Conservation (phyloP, 2,113 vertebrate species). For the Gymnobelideus leadbeateri region DNA sequence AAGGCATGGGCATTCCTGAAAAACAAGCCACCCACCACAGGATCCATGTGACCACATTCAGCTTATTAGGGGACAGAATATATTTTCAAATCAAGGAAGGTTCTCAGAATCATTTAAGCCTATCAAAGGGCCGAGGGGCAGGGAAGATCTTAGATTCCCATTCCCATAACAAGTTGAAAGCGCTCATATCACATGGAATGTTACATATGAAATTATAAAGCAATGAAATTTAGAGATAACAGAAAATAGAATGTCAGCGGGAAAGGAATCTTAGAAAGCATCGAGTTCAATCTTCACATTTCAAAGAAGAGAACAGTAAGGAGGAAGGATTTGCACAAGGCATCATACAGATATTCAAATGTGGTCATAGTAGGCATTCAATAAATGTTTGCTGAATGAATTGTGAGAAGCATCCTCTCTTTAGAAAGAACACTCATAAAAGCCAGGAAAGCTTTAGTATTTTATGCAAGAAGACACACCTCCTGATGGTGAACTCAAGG, state of each 20-base stretch:
- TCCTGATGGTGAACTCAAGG: too few species aligned
- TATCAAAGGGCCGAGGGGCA: too few species aligned
- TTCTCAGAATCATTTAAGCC: too few species aligned
- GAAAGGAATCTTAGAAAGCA: background rate
- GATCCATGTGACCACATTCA: too few species aligned
- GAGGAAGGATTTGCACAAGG: background rate
- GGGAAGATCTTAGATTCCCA: too few species aligned
- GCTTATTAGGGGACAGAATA: too few species aligned
- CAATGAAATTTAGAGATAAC: background rate
- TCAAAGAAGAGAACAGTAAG: background rate
- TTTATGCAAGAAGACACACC: too few species aligned
- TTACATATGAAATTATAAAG: background rate
- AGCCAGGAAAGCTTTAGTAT: too few species aligned
- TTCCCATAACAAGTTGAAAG: background rate
- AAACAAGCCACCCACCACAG: too few species aligned
- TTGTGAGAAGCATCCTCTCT: background rate
- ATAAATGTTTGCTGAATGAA: background rate
- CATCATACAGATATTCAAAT: background rate
- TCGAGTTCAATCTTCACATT: background rate
- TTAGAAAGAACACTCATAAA: too few species aligned
- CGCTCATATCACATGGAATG: background rate
- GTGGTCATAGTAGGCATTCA: background rate
- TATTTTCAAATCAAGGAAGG: too few species aligned
- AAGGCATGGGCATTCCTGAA: too few species aligned
- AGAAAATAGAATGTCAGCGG: background rate